Evolutionary conservation across 1,140 invertebrate genomes (phyloP).

Genomic region (Lanistes nyassanus): DNA sequence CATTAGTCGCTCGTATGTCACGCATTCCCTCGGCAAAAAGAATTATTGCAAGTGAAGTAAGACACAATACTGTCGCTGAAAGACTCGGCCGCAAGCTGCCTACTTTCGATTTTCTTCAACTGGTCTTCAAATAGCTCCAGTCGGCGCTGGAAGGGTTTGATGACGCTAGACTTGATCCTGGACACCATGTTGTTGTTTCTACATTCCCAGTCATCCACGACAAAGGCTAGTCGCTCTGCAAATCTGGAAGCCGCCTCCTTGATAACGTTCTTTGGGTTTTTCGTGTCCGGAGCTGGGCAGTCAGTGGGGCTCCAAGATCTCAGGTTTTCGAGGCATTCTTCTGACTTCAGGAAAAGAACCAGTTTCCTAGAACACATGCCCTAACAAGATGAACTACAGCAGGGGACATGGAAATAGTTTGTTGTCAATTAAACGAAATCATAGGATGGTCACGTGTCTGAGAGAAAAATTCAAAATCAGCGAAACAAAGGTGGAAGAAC

Average conservation of each 20-base stretch:
- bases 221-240: constrained; percentile 27
- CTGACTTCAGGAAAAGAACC: constrained; percentile 11
- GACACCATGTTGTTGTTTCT: constrained; percentile 37
- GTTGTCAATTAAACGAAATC: too few species aligned
- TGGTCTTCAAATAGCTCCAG: constrained; percentile 54
- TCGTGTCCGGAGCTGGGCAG: constrained; percentile 17
- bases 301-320: constrained; percentile 3
- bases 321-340: constrained; percentile 1
- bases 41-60: too few species aligned
- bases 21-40: too few species aligned
- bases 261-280: constrained; percentile 31
- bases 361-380: constrained; percentile 5
- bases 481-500: too few species aligned
- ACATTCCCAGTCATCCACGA: constrained; percentile 50
- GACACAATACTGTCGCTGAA: too few species aligned
- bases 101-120: constrained; percentile 50
- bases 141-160: constrained; percentile 47
- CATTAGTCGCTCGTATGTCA: too few species aligned
- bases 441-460: too few species aligned
- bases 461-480: too few species aligned
- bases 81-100: too few species aligned
- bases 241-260: constrained; percentile 40
- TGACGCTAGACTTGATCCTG: constrained; percentile 42
- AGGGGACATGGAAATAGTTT: too few species aligned
- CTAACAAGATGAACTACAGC: too few species aligned